Percentiles rank a stretch among this genome's conserved stretches.
Conservation (phyloP, 2,113 vertebrate species). For the Corythornis cristatus region DNA sequence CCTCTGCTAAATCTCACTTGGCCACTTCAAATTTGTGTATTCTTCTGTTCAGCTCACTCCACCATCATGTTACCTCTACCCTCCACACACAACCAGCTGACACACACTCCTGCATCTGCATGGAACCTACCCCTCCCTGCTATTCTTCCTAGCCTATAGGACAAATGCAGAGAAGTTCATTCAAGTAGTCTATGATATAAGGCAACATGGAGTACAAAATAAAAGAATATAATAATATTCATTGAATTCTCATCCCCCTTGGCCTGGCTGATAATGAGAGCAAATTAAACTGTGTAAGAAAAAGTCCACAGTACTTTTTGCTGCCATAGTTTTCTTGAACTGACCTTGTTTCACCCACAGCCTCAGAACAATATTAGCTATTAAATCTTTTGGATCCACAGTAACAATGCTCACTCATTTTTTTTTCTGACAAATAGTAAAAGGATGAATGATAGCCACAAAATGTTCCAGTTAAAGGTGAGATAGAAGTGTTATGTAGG, state of each 20-base stretch:
- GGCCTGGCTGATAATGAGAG: neutral
- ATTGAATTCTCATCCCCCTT: neutral
- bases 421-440: neutral
- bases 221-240: neutral
- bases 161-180: neutral
- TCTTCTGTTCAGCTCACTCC: neutral
- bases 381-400: neutral
- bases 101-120: neutral
- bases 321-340: neutral
- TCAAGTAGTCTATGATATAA: neutral
- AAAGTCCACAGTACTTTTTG: neutral
- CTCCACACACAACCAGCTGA: neutral
- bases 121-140: neutral
- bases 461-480: neutral
- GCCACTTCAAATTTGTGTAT: neutral
- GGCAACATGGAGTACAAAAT: neutral
- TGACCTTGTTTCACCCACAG: neutral
- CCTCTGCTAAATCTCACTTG: neutral
- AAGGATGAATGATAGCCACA: neutral
- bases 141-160: neutral
- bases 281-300: neutral
- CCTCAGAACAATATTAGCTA: neutral
- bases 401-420: neutral
- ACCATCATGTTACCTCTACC: neutral
- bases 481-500: neutral